phyloP scores from a whole-genome alignment of 2,888 invertebrate species.

The Leptinotarsa tumamoca region DNA sequence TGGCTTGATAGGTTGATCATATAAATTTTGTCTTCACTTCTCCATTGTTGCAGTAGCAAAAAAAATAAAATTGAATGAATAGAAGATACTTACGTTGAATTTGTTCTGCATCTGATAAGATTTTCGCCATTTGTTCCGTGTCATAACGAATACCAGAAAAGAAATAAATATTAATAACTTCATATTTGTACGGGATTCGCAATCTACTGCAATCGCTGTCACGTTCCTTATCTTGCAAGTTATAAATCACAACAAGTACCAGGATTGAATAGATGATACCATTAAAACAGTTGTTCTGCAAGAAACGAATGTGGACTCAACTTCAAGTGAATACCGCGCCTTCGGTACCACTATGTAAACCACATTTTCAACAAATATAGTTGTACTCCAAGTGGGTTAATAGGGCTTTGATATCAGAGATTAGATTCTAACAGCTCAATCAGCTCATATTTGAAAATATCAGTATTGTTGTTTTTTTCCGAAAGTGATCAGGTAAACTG shows the following conservation, averaged over 20 bases:
- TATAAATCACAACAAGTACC: constrained; percentile 14
- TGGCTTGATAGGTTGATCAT: too few relatives aligned
- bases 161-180: constrained; percentile 19
- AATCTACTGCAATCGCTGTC: constrained; percentile 15
- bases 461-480: too few relatives aligned
- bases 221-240: constrained; percentile 12
- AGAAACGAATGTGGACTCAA: background rate
- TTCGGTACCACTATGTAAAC: background rate
- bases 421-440: too few relatives aligned
- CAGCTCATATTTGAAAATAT: too few relatives aligned
- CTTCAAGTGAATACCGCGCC: constrained; percentile 3
- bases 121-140: background rate
- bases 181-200: constrained; percentile 13
- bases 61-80: background rate
- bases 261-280: constrained; percentile 10
- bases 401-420: too few relatives aligned
- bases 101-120: constrained; percentile 1
- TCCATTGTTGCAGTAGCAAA: background rate
- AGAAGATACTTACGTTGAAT: background rate
- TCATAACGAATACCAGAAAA: constrained; percentile 1
- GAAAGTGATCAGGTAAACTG: too few relatives aligned
- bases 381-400: too few relatives aligned
- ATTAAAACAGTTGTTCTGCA: constrained; percentile 10
- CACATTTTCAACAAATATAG: too few relatives aligned
- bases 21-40: background rate